phyloP scores from a whole-genome alignment of 2,797 vertebrate species.

The Falco biarmicus region DNA sequence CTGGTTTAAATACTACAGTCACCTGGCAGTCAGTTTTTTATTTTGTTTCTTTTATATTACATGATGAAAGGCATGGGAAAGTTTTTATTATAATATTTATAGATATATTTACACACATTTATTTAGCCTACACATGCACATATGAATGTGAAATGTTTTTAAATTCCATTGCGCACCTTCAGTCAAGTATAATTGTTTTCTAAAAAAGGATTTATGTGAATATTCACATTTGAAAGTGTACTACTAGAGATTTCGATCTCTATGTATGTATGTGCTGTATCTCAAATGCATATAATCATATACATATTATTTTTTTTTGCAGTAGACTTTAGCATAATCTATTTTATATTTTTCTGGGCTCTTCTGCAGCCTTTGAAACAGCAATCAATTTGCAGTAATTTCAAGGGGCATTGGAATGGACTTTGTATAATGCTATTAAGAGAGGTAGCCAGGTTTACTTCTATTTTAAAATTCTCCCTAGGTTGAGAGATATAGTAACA shows the following conservation, averaged over 20 bases:
- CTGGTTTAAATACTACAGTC: neutral
- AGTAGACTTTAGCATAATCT: neutral
- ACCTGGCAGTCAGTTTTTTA: neutral
- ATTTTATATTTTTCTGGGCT: neutral
- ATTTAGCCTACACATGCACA: neutral
- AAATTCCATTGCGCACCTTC: neutral
- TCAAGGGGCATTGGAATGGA: neutral
- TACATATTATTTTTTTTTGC: neutral
- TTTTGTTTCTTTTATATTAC: neutral
- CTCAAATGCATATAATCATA: neutral
- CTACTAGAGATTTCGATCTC: slow-evolving; percentile 1
- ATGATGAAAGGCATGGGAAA: neutral
- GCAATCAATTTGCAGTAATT: neutral
- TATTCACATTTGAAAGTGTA: slow-evolving; percentile 14
- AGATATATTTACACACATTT: slow-evolving; percentile 5
- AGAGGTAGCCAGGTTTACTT: neutral
- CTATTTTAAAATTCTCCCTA: neutral
- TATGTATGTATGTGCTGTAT: neutral
- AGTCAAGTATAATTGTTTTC: neutral
- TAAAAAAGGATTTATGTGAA: neutral
- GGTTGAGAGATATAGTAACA: neutral
- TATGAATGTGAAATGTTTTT: neutral
- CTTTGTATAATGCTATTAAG: neutral
- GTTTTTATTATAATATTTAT: slow-evolving; percentile 10
- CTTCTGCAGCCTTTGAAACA: neutral